Evolutionary conservation across 2,888 invertebrate species (phyloP), one percentile per base, ranked within the genome.

Genomic region (Blomia tropicalis): DNA sequence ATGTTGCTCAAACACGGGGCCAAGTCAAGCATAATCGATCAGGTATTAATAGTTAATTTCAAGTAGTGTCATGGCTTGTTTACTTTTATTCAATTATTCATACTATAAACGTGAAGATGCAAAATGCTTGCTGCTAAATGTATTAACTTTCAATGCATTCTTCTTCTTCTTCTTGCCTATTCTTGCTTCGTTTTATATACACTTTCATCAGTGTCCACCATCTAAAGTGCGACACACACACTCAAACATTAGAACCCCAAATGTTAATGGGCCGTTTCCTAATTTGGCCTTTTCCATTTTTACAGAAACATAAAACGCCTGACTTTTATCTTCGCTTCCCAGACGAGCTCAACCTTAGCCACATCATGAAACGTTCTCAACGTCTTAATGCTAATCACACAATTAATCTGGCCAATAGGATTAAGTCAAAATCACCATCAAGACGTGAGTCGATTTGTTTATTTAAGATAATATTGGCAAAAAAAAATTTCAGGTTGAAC

Each of bases 1-100:
- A 71, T 79, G 41, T 74, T 84, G 66, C 73, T 79, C 58, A 76
- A 77, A 59, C 79, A 79, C 25, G 83, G 83, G 43, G 81, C 81
- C 11, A 56, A 56, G 29, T 82, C 83, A 74, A 75, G 80, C 2
- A 76, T 79, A 64, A 72, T 79, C 63, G 83, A 84, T 72, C 77
- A 56, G 56, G 56, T 56, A 25, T 56, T 47, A 47, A 47, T 47
- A 47, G 23, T 47, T 47, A 25, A 47, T 47, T 7, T 47, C 51
- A 17, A 36, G 7, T 36, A 36, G 36, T 36, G 36, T 7, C 36
- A 11, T 36, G 36, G 17, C 17, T 36, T 36, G 51, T n/a, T 11
- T 11, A 47, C 7, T 47, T 47, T 19, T 14, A 7, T 47, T 47
- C 51, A 47, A 27, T 47, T 27, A 47, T 22, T 47, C 7, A 25